A percentile compares a stretch with the other conserved stretches of the same genome.
phyloP scores from a whole-genome alignment of 2,888 invertebrate species.

The Cremastinae sp. region DNA sequence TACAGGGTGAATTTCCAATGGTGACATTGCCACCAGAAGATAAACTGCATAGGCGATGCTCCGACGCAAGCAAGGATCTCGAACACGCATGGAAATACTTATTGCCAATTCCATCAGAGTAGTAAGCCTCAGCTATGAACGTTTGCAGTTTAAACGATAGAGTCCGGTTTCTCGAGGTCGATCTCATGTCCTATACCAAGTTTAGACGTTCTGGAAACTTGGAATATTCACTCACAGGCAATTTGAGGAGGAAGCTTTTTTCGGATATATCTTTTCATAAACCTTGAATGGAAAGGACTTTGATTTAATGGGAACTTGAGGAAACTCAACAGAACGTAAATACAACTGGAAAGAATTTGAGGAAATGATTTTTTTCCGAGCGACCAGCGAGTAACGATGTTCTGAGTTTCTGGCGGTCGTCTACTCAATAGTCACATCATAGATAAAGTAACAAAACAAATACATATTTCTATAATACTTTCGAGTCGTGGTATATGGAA shows the following conservation, averaged over 20 bases:
- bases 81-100: constrained; percentile 78
- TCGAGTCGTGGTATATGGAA: constrained; percentile 52
- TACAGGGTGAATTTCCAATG: constrained; percentile 77
- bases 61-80: constrained; percentile 75
- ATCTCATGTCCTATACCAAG: constrained; percentile 31
- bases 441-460: constrained; percentile 35
- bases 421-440: constrained; percentile 51
- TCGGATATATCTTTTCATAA: not conserved
- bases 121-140: constrained; percentile 58
- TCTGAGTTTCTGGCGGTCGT: constrained; percentile 45
- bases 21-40: constrained; percentile 76
- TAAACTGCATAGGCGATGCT: constrained; percentile 76
- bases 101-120: constrained; percentile 73
- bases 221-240: constrained; percentile 13
- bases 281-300: too few relatives aligned
- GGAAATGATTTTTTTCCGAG: not conserved
- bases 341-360: too few relatives aligned
- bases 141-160: constrained; percentile 10
- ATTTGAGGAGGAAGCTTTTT: not conserved
- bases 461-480: constrained; percentile 58
- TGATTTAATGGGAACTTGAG: too few relatives aligned
- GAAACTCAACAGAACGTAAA: too few relatives aligned
- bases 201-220: constrained; percentile 33
- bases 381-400: constrained; percentile 11
- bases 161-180: constrained; percentile 13